Conservation (phyloP, 2,888 invertebrate species). For the Drosophila nr. medialis region DNA sequence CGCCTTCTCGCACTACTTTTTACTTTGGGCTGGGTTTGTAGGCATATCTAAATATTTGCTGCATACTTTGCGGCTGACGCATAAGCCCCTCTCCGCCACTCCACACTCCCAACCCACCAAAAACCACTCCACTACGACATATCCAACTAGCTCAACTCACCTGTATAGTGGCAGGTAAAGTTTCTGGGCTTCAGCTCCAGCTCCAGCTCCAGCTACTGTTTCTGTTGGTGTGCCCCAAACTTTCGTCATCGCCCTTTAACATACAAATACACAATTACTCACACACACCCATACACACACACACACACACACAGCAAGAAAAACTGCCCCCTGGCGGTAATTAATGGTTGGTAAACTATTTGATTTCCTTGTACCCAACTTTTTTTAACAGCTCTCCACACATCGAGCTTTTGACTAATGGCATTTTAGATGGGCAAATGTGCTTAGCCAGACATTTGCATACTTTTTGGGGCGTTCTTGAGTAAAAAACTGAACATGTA, state of each 20-base stretch:
- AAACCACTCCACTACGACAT: neutral
- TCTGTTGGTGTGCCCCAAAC: conserved; percentile 37
- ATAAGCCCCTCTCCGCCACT: conserved; percentile 19
- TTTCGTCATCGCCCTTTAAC: conserved; percentile 37
- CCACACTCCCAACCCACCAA: rapidly evolving
- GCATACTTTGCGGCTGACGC: conserved; percentile 74
- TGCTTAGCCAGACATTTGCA: conserved; percentile 71
- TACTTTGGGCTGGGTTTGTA: conserved; percentile 35
- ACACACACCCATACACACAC: conserved; percentile 1
- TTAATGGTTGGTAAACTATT: conserved; percentile 77
- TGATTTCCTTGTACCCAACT: conserved; percentile 69
- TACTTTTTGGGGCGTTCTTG: conserved; percentile 40
- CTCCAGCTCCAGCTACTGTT: conserved; percentile 17
- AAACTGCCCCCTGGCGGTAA: conserved; percentile 68
- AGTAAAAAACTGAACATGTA: conserved; percentile 20
- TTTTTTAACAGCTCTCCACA: conserved; percentile 37
- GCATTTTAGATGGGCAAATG: conserved; percentile 66
- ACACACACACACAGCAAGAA: conserved; percentile 16
- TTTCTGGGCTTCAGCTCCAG: conserved; percentile 43
- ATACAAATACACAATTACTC: neutral
- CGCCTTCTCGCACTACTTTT: conserved; percentile 40
- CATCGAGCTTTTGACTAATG: conserved; percentile 59
- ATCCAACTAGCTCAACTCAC: conserved; percentile 24
- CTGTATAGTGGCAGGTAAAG: conserved; percentile 54
- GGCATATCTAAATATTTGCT: conserved; percentile 75